Base-by-base conservation (phyloP, 2,888 invertebrate species). In the Perdita meconis region DNA sequence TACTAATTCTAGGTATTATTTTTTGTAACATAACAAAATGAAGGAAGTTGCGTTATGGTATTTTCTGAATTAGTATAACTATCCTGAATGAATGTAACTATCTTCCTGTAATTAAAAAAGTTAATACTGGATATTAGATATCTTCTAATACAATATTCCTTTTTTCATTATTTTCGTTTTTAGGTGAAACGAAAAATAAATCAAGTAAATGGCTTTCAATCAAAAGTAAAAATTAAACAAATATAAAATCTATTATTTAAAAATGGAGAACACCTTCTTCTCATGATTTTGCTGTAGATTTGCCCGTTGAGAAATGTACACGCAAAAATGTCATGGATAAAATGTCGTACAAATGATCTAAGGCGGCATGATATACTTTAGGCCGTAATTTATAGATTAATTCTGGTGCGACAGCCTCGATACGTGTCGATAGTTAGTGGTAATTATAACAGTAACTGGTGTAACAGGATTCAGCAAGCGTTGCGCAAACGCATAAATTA, bases 401-500 rank as follows among this genome's bases (percentile, higher is more conserved):
- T 68, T 69, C 24, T 61, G 55, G 73, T 63, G 56, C 76, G 74
- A 59, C 68, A 63, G 65, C 67, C 81, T 74, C 66, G 60, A 30
- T 82, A 80, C 84, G 76, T 80, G 81, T 80, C 80, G 82, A 76
- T 82, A 80, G 83, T 74, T 67, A 76, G 55, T 59, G 56, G 76
- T 83, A 84, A 84, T 83, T 83, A 78, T 65, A 67, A 68, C 47
- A 34, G 73, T 61, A 66, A 80, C 78, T 68, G 82, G 80, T 75
- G 76, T 76, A 76, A 80, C 82, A 66, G 63, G 78, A 47, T 66
- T 78, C 69, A 38, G 57, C 24, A 51, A 55, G 8, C 16, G 44
- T 86, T 85, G 61, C 82, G 75, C 74, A 85, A 86, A 63, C 42
- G 66, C 73, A 80, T 75, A 80, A 80, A 85, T 85, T 83, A 78